Evolutionary conservation across 1,140 invertebrate genomes (phyloP).

Genomic region (Micrasema longulum): DNA sequence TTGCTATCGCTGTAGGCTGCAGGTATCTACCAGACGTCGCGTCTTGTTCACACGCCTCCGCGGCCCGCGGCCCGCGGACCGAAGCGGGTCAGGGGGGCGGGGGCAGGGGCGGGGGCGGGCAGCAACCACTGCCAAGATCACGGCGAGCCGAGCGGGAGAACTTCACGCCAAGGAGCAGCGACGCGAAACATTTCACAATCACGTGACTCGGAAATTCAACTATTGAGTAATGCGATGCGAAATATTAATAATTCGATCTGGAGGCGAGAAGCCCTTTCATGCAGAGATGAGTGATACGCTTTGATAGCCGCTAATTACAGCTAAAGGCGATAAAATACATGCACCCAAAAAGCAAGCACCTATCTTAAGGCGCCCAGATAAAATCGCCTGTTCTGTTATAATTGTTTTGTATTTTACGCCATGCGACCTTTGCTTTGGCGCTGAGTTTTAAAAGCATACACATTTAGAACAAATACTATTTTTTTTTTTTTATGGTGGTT

Average conservation of each 20-base stretch:
- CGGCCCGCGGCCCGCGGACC: conserved; percentile 15
- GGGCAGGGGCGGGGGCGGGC: conserved; percentile 12
- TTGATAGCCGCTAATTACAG: neutral
- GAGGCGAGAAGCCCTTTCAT: no score
- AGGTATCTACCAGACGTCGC: no score
- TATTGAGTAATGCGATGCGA: neutral
- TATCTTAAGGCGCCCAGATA: no score
- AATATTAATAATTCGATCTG: neutral
- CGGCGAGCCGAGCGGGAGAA: conserved; percentile 35
- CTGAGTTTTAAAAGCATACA: no score
- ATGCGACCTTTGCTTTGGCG: no score
- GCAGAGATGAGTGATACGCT: neutral
- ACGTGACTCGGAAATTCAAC: neutral
- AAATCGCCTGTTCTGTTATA: no score
- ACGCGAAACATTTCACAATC: conserved; percentile 25
- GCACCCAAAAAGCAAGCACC: no score
- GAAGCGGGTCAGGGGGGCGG: conserved; percentile 9
- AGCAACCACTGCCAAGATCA: conserved; percentile 40
- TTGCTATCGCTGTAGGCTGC: no score
- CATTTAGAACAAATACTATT: no score
- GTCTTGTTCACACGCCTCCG: conserved; percentile 24
- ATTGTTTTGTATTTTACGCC: no score
- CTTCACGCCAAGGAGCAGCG: conserved; percentile 24
- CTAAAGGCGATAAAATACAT: neutral
- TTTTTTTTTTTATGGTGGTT: no score